Evolutionary conservation across 1,140 invertebrate genomes (phyloP), one percentile per base, ranked within the genome.

Genomic region (Chymomyza costata): DNA sequence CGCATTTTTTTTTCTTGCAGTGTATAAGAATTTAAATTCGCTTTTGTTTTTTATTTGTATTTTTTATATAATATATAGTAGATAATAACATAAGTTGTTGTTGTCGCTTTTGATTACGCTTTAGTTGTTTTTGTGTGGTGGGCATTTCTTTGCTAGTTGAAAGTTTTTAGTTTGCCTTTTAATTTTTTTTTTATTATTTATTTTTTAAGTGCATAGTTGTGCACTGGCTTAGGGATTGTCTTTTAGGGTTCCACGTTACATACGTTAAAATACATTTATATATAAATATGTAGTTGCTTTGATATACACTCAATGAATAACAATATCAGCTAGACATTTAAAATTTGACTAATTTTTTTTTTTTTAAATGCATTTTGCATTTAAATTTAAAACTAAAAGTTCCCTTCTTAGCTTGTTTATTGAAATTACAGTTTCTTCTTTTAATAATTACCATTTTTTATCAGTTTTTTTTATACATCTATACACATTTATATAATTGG

Each of bases 371-470:
- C 30, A 30, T 19, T 28, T 49, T 21, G 21, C 28, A 44, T 19
- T 31, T 48, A 32, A 47, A 16, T 45, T 65, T 67, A 62, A n/a
- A n/a, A 69, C 52, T 61, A 74, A 74, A 62, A 58, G 52, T 48
- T 69, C 39, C 11, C 11, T 67, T 56, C 51, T 54, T 45, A 14
- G 50, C 58, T 41, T 37, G 62, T 84, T 84, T 82, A 84, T 82
- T 84, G 82, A 84, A 84, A 84, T 84, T 84, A 84, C 82, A 84
- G 82, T 84, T 84, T 84, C 82, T 84, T 76, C 54, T 40, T 65
- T 44, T 53, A 63, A 56, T 61, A 71, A 67, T 78, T 78, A 80
- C 67, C 67, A 71, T 76, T 82, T 68, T 64, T 60, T 51, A 8
- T 60, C 57, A 49, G 51, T 37, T 58, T 31, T 48, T 56, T 64